A percentile compares a stretch with the other conserved stretches of the same genome.
Evolutionary conservation across 2,113 vertebrate genomes (phyloP).

Genomic region (Centropus unirufus): DNA sequence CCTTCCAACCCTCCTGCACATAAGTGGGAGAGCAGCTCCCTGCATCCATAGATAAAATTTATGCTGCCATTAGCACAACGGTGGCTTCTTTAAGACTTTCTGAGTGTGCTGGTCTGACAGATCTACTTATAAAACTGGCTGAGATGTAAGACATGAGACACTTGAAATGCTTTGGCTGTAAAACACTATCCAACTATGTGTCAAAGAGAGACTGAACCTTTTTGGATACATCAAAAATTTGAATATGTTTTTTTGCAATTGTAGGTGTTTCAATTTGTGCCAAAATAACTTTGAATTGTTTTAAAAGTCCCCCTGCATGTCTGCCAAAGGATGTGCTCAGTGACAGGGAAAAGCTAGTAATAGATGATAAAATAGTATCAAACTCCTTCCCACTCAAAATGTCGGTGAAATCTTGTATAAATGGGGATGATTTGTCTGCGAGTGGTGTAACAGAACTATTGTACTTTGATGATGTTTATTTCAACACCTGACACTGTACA

Average conservation of each 20-base stretch:
- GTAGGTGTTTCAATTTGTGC: background rate
- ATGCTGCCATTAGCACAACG: background rate
- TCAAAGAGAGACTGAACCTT: background rate
- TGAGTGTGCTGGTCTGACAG: background rate
- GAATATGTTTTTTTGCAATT: background rate
- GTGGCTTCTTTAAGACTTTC: background rate
- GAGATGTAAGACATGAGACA: constrained; percentile 21
- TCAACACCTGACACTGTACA: constrained; percentile 9
- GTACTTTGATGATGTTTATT: constrained; percentile 19
- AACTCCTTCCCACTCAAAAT: background rate
- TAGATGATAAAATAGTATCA: background rate
- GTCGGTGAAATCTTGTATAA: background rate
- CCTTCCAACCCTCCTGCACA: background rate
- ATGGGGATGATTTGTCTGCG: background rate
- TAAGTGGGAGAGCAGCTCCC: background rate
- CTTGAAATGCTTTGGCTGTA: background rate
- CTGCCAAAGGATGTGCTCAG: constrained; percentile 26
- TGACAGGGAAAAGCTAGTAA: constrained; percentile 25
- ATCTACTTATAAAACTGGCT: background rate
- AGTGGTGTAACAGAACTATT: background rate
- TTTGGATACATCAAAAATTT: background rate
- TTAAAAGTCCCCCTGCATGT: background rate
- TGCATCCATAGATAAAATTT: accelerated
- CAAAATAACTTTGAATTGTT: constrained; percentile 6
- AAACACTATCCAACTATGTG: constrained; percentile 17